These are phyloP conservation scores for Drosophila mayri DNA, from an alignment of 1,140 invertebrate genomes.

Conservation along the genomic window DNA sequence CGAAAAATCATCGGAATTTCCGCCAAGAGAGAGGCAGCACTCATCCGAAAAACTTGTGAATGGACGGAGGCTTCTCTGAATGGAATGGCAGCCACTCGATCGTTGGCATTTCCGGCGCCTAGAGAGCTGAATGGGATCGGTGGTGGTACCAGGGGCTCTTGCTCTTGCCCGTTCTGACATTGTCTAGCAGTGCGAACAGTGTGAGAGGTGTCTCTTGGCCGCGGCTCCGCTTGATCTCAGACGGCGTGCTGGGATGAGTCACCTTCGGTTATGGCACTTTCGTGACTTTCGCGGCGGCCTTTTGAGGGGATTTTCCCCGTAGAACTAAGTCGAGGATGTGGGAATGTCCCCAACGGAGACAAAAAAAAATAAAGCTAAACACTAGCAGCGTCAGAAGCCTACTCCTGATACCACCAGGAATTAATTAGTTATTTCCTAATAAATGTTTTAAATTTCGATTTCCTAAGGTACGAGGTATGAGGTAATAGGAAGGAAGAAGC, in stretches of 20 bases:
- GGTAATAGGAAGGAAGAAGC: neutral
- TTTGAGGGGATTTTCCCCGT: slow-evolving; percentile 45
- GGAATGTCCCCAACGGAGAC: slow-evolving; percentile 31
- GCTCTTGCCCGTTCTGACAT: slow-evolving; percentile 9
- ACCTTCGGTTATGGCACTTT: slow-evolving; percentile 38
- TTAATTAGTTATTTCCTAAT: too few species aligned
- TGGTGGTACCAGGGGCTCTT: slow-evolving; percentile 6
- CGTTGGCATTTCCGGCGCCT: slow-evolving; percentile 46
- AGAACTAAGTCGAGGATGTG: slow-evolving; percentile 14
- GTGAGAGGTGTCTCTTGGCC: slow-evolving; percentile 19
- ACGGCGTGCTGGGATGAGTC: slow-evolving; percentile 28
- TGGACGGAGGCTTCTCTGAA: slow-evolving; percentile 32
- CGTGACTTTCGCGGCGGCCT: slow-evolving; percentile 44
- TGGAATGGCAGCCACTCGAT: slow-evolving; percentile 41
- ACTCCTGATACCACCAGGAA: neutral
- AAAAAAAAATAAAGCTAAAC: neutral
- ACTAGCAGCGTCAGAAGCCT: neutral
- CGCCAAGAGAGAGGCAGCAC: slow-evolving; percentile 1
- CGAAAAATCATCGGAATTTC: slow-evolving; percentile 56
- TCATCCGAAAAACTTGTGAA: slow-evolving; percentile 4
- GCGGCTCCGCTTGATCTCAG: slow-evolving; percentile 36
- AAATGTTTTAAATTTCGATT: neutral
- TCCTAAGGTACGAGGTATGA: neutral
- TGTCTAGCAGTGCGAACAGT: slow-evolving; percentile 1
- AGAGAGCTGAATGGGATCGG: slow-evolving; percentile 34